Evolutionary conservation across 2,797 vertebrate species (phyloP), one percentile per base, ranked within the genome.

Genomic region (Lepus oiostolus): DNA sequence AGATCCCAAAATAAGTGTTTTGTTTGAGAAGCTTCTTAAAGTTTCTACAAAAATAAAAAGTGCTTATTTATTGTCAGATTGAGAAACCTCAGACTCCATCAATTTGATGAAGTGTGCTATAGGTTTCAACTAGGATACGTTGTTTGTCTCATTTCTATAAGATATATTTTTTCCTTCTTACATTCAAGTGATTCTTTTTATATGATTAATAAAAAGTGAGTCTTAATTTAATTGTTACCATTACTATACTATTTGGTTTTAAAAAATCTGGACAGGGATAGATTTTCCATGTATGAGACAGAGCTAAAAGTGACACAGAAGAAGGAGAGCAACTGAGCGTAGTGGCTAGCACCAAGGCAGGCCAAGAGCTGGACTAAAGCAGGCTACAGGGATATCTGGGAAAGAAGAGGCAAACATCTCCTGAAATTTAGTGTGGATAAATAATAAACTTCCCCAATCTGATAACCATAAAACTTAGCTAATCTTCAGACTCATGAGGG

Each of bases 391-490:
- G 4, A n/a, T 17, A 30, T 35, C 17, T 52, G n/a, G 79, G n/a
- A 13, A 60, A 5, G 4, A 50, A 1, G 6, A 52, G 9, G 24
- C 38, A 79, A 79, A 88, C 7, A 26, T 0, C 5, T 32, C 12
- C 0, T 47, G 4, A 71, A 62, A 79, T 35, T 24, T 0, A 0
- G 2, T 3, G 3, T 32, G n/a, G 6, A 26, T 9, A 85, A 63
- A 77, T 47, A 47, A 50, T 22, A 62, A 54, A 58, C 5, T 75
- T 82, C 76, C 58, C 71, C 86, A 30, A 58, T 1, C 12, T 52
- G 11, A 5, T 54, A 74, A 77, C 3, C 62, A 1, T 22, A 79
- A 91, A 94, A 13, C 42, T n/a, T 67, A 42, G 1, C n/a, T 65
- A 60, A 84, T 82, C 17, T 85, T 90, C 52, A 83, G 28, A 75